Percentiles rank a stretch among this genome's conserved stretches.
phyloP scores from a whole-genome alignment of 2,888 invertebrate species.

The Hedychridium roseum region DNA sequence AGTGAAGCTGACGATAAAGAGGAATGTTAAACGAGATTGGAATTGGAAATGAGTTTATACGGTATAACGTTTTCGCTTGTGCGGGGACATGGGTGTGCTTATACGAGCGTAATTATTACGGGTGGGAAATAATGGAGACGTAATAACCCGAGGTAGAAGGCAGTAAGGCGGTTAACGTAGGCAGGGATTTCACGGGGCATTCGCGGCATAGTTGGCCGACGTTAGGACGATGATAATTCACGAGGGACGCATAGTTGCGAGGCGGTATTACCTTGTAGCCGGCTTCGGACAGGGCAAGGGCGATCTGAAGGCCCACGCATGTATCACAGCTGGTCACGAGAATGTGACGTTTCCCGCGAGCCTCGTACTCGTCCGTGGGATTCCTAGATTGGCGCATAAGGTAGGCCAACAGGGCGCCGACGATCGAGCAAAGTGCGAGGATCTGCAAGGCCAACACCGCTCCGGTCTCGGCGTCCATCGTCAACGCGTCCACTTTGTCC shows the following conservation, averaged over 20 bases:
- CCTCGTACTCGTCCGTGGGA: slow-evolving; percentile 59
- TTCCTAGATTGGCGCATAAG: slow-evolving; percentile 77
- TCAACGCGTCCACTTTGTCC: too few species aligned
- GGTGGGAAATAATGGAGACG: too few species aligned
- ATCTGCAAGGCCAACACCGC: slow-evolving; percentile 82
- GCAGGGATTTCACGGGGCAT: too few species aligned
- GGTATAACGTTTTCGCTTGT: too few species aligned
- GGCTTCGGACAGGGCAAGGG: slow-evolving; percentile 54
- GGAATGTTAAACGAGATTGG: too few species aligned
- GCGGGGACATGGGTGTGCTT: too few species aligned
- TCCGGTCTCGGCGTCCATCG: slow-evolving; percentile 84
- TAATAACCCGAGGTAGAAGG: too few species aligned
- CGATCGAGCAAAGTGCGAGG: slow-evolving; percentile 82
- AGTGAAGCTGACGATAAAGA: too few species aligned
- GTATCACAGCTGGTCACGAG: slow-evolving; percentile 83
- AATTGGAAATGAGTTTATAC: too few species aligned
- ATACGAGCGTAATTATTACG: too few species aligned
- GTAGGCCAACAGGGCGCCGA: slow-evolving; percentile 82
- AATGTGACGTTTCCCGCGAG: slow-evolving; percentile 76
- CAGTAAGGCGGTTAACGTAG: too few species aligned
- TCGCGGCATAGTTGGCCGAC: too few species aligned
- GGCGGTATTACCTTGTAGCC: slow-evolving; percentile 52
- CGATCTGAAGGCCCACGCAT: slow-evolving; percentile 79
- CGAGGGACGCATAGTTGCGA: slow-evolving; percentile 3
- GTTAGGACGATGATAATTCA: slow-evolving; percentile 13